Conservation (phyloP, 2,888 invertebrate genomes). For the Tenthredo livida region DNA sequence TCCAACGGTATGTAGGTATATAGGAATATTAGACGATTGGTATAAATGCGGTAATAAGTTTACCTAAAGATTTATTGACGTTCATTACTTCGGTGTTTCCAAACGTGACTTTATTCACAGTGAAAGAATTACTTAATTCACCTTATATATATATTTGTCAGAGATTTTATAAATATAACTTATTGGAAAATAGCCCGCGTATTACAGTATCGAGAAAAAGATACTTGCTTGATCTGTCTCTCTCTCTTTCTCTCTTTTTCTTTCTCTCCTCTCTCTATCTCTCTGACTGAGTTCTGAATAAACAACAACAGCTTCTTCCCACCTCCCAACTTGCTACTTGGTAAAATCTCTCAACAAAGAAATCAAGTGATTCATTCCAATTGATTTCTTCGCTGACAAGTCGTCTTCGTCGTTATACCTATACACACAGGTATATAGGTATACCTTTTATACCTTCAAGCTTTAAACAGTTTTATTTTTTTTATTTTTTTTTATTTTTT, state of each 20-base stretch:
- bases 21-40: background rate
- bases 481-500: no score
- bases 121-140: constrained; percentile 18
- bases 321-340: background rate
- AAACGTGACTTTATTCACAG: constrained; percentile 10
- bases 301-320: background rate
- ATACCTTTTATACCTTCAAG: background rate
- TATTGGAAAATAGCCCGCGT: background rate
- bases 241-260: background rate
- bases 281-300: constrained; percentile 11
- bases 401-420: background rate
- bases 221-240: constrained; percentile 7
- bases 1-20: background rate
- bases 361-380: constrained; percentile 5
- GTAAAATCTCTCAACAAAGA: background rate
- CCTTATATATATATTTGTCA: background rate
- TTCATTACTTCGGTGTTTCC: background rate
- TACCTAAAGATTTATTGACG: background rate
- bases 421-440: background rate
- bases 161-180: background rate
- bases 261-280: background rate
- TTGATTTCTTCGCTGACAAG: constrained; percentile 8
- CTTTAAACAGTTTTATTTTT: background rate
- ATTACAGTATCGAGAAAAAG: background rate
- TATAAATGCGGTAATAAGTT: constrained; percentile 1